phyloP scores from a whole-genome alignment of 2,888 invertebrate genomes.

The Sialis lutaria region DNA sequence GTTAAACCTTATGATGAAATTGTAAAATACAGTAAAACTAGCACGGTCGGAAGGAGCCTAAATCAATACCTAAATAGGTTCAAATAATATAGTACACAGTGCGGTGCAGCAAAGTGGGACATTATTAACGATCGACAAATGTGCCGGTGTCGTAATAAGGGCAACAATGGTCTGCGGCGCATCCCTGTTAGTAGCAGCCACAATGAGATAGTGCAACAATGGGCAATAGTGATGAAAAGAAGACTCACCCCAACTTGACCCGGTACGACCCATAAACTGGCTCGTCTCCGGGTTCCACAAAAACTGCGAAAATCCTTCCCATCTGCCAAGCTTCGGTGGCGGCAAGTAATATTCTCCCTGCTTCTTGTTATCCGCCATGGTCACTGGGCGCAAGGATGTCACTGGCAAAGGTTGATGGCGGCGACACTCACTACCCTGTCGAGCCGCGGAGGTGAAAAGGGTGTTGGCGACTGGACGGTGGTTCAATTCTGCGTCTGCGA shows the following conservation, averaged over 20 bases:
- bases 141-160: too few relatives aligned
- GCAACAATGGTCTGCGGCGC: too few relatives aligned
- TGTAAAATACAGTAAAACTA: too few relatives aligned
- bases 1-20: too few relatives aligned
- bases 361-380: slow-evolving; percentile 67
- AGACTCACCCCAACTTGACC: slow-evolving; percentile 86
- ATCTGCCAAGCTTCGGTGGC: slow-evolving; percentile 65
- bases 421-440: neutral
- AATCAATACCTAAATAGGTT: too few relatives aligned
- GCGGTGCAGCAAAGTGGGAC: too few relatives aligned
- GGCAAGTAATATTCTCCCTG: slow-evolving; percentile 51
- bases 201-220: too few relatives aligned
- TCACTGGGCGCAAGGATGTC: slow-evolving; percentile 7
- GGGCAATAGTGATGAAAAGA: slow-evolving; percentile 3
- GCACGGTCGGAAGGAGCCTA: too few relatives aligned
- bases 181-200: too few relatives aligned
- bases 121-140: too few relatives aligned
- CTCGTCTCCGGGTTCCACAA: slow-evolving; percentile 85
- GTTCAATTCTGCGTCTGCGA: too few relatives aligned
- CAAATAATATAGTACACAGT: too few relatives aligned
- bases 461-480: neutral
- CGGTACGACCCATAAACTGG: slow-evolving; percentile 82
- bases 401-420: neutral
- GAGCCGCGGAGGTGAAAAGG: slow-evolving; percentile 2
- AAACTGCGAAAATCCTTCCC: slow-evolving; percentile 73